Percentiles rank a stretch among this genome's conserved stretches.
Conservation (phyloP, 2,113 vertebrate genomes). For the Melierax canorus region DNA sequence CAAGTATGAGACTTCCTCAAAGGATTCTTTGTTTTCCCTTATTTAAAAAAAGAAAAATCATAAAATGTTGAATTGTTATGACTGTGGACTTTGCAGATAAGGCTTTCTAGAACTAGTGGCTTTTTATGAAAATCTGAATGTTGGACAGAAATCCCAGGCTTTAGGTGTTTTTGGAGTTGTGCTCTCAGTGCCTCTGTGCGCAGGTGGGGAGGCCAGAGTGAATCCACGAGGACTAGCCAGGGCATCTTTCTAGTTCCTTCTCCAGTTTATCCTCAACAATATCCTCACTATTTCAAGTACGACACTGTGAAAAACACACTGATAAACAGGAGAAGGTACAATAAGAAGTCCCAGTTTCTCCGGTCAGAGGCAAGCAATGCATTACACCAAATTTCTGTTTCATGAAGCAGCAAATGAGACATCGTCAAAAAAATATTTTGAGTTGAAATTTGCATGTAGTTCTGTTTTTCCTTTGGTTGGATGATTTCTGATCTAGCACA, state of each 20-base stretch:
- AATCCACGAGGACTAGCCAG: not conserved
- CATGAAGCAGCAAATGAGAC: not conserved
- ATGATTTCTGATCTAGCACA: not conserved
- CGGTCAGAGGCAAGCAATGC: not conserved
- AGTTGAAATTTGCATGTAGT: not conserved
- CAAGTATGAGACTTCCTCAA: not conserved
- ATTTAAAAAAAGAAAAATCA: not conserved
- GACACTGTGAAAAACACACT: not conserved
- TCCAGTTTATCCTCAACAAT: not conserved
- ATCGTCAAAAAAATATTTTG: not conserved
- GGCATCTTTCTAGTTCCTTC: not conserved
- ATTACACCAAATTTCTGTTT: not conserved
- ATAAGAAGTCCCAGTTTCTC: not conserved
- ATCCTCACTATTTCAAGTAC: not conserved
- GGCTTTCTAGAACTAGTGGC: not conserved
- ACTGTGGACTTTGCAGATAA: not conserved
- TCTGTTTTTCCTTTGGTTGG: not conserved
- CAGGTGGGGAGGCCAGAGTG: accelerated
- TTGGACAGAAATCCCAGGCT: not conserved
- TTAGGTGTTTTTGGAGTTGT: not conserved
- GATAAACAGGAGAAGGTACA: not conserved
- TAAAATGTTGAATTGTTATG: not conserved
- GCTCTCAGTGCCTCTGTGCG: not conserved
- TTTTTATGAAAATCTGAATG: not conserved
- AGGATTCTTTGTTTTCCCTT: not conserved